Evolutionary conservation across 2,113 vertebrate species (phyloP), one percentile per base, ranked within the genome.

Genomic region (Calidris pugnax): DNA sequence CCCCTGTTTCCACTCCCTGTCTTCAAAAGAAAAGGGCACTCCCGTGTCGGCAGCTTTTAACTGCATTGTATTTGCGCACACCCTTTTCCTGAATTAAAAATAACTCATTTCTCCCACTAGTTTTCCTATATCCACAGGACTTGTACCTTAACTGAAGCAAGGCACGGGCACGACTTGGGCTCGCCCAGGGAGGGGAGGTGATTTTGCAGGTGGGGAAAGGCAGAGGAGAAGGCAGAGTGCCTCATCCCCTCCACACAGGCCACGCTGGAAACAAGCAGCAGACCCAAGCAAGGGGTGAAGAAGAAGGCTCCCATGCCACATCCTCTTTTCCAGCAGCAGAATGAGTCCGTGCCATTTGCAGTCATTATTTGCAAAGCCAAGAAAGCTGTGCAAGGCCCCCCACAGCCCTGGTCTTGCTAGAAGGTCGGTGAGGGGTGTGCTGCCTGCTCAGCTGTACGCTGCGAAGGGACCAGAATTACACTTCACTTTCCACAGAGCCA

Each of bases 1-100:
- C 62, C 93, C 28, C 95, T 33, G 6, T 87, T 93, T 85, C 83
- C 78, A 90, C 64, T n/a, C 51, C 84, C 17, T 8, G 55, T 85
- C 89, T 93, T 93, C 66, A 85, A 96, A 97, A 95, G 95, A 92
- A 93, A 79, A 75, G 77, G 62, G 45, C 8, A 1, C 23, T 79
- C 45, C 51, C 0, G 0, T 12, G 35, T 60, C 10, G 4, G 73
- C 53, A 37, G 37, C 89, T 91, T 94, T 93, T 83, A 81, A 86
- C 37, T n/a, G 30, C 0, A 0, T 67, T 92, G 77, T 89, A 56
- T 81, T 89, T 94, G 88, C 13, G 39, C 76, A 60, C 73, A 15
- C 51, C 72, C 68, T 89, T 92, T 96, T 90, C 56, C 83, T 75
- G 76, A 78, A 75, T 60, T 41, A 74, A 84, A 92, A 92, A 71